Base-by-base conservation (phyloP, 2,113 vertebrate genomes). In the Perca fluviatilis region DNA sequence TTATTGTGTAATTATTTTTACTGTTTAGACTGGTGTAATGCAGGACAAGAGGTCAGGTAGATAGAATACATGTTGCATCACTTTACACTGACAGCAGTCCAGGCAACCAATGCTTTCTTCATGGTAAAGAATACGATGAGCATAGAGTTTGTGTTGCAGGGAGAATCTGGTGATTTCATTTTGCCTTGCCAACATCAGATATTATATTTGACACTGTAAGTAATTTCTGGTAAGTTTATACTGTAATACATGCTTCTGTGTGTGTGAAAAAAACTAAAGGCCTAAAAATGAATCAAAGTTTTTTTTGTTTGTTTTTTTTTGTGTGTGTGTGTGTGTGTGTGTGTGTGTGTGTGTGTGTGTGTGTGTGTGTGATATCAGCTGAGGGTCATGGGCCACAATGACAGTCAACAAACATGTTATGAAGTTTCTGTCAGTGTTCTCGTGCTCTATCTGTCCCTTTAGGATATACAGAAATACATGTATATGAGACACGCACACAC, bases 311-410 rank as follows among this genome's bases (percentile, higher is more conserved):
- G n/a, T n/a, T n/a, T n/a, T n/a, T n/a, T n/a, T n/a, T 1, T 40
- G 36, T 43, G 40, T 43, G 40, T 43, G 40, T 33, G 18, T 51
- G 47, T 63, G 61, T 63, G 61, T 40, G 61, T 51, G 0, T 1
- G 49, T 19, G n/a, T 18, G 63, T 63, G 56, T 69, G 65, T 69
- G 65, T 63, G 36, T 62, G 19, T 47, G 14, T 57, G 36, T 65
- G 36, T 67, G n/a, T 65, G n/a, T 46, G 36, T 80, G 74, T 27
- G 56, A 73, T 54, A 85, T 81, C 73, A 77, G 50, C 62, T 46
- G 27, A 64, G 47, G 40, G 81, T 78, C 43, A 69, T 74, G 47
- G 64, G 74, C 3, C 74, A 74, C 47, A n/a, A 15, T 3, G 33
- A 54, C 15, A 49, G 50, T 51, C 49, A 79, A 70, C 65, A 79